Evolutionary conservation across 2,888 invertebrate genomes (phyloP).

Genomic region (Siphlonurus alternatus): DNA sequence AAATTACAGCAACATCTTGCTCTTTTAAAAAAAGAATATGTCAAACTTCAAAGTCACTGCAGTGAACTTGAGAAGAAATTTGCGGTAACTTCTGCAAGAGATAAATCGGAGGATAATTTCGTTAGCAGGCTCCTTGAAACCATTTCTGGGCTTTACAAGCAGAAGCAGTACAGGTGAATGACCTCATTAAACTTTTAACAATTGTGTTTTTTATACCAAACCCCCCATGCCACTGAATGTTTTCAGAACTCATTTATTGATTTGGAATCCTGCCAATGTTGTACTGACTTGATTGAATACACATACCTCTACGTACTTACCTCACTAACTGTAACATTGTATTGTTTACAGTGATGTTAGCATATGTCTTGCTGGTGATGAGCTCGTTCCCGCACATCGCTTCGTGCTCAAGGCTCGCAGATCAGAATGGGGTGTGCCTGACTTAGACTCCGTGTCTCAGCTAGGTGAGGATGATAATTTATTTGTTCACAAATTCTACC

Average conservation of each 20-base stretch:
- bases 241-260: too few species aligned
- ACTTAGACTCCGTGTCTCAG: slow-evolving; percentile 44
- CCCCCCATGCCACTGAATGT: too few species aligned
- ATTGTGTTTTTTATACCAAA: too few species aligned
- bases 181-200: too few species aligned
- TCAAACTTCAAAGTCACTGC: slow-evolving; percentile 67
- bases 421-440: slow-evolving; percentile 66
- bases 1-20: slow-evolving; percentile 65
- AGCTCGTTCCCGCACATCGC: slow-evolving; percentile 66
- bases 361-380: slow-evolving; percentile 49
- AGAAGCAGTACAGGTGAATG: slow-evolving; percentile 47
- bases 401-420: slow-evolving; percentile 79
- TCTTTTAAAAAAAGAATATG: slow-evolving; percentile 77
- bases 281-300: too few species aligned
- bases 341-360: slow-evolving; percentile 49
- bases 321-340: too few species aligned
- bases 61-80: slow-evolving; percentile 72
- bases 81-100: slow-evolving; percentile 53
- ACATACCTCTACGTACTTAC: too few species aligned
- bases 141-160: slow-evolving; percentile 65
- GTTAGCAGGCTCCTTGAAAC: slow-evolving; percentile 66
- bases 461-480: slow-evolving; percentile 41
- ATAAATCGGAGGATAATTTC: slow-evolving; percentile 52
- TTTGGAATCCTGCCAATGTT: slow-evolving; percentile 3
- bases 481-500: too few species aligned